Evolutionary conservation across 2,888 invertebrate species (phyloP), one percentile per base, ranked within the genome.

Genomic region (Amphipoea oculea): DNA sequence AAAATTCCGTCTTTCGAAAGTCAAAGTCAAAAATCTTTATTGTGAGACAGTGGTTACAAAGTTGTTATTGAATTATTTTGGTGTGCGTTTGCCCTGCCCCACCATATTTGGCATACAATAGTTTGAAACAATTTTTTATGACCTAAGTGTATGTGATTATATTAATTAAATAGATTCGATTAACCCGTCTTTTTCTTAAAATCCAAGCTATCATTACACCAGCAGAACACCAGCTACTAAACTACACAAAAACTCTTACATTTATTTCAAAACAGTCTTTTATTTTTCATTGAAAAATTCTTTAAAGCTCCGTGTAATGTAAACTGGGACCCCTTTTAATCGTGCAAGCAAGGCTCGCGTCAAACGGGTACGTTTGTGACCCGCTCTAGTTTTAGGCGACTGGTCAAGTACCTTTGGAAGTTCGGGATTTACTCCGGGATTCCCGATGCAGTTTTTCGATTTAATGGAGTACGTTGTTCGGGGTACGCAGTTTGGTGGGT

Each of bases 401-500:
- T 88, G 85, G 89, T 86, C 89, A 88, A 88, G 82, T 84, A 89
- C 87, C 87, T 72, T 67, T 73, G 73, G 68, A 68, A 81, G 68
- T 80, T 74, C 48, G 67, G 67, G 78, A 81, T 69, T 82, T 76
- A 66, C 40, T 73, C 68, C 60, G 20, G 4, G n/a, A 62, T 4
- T 66, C 29, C 69, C 29, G 65, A 67, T 77, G 76, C 63, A 75
- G 54, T 75, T 75, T 82, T 69, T 62, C 45, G 51, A 71, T 54
- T 20, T 60, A 84, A 62, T 84, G 11, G 45, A 84, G 79, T 45
- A 36, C 17, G 45, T 40, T 62, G 36, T 54, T 62, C 6, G 5
- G 51, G 1, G 23, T n/a, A 7, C 23, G n/a, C 5, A 11, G 48
- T 66, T 73, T 36, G 14, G 23, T 9, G 5, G 17, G 29, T 51